Conservation (phyloP, 2,797 vertebrate genomes). For the Peromyscus nudipes region DNA sequence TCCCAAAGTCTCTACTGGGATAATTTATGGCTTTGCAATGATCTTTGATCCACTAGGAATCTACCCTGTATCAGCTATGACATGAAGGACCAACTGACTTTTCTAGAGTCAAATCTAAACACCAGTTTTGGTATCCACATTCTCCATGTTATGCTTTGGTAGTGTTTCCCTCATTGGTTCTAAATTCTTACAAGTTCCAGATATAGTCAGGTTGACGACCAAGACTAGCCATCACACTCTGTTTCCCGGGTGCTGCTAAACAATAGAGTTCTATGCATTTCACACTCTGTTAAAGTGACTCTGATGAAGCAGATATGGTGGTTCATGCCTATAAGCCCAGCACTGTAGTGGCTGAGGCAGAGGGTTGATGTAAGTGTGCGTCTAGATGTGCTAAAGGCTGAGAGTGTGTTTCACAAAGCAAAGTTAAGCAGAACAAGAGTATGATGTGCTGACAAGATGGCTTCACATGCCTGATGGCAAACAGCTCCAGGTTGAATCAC, state of each 20-base stretch:
- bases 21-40: neutral
- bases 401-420: neutral
- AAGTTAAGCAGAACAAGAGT: neutral
- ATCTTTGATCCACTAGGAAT: neutral
- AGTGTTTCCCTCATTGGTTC: neutral
- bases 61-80: neutral
- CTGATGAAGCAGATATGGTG: neutral
- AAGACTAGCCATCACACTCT: neutral
- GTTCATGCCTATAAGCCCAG: neutral
- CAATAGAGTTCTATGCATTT: neutral
- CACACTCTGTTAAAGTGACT: neutral
- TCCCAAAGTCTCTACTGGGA: neutral
- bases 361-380: neutral
- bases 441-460: neutral
- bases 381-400: neutral
- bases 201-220: neutral
- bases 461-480: neutral
- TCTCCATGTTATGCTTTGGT: neutral
- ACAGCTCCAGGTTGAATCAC: neutral
- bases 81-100: neutral
- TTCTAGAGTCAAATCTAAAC: neutral
- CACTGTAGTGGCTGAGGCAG: neutral
- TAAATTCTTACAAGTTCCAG: conserved; percentile 2
- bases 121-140: neutral
- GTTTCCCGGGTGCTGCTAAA: neutral